Evolutionary conservation across 2,888 invertebrate genomes (phyloP).

Genomic region (Maniola hyperantus): DNA sequence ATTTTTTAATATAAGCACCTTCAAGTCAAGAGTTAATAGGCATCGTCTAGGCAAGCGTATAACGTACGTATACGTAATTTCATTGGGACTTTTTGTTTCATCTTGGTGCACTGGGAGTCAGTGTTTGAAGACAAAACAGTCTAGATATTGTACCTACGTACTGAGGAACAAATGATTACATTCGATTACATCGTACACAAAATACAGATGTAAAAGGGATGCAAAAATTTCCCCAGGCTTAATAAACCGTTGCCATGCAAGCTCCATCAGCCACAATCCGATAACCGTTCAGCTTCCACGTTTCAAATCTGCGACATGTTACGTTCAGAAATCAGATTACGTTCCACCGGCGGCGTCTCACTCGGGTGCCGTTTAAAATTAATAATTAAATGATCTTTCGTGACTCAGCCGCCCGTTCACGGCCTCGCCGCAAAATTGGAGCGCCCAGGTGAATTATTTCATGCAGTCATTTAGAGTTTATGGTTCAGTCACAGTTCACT

Average conservation of each 20-base stretch:
- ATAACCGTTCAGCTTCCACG: conserved; percentile 36
- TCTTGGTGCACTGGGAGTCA: too few relatives aligned
- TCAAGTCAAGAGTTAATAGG: too few relatives aligned
- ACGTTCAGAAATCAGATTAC: conserved; percentile 44
- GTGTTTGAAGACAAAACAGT: too few relatives aligned
- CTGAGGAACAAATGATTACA: too few relatives aligned
- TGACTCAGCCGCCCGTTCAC: conserved; percentile 28
- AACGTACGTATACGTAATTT: too few relatives aligned
- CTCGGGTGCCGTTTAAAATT: conserved; percentile 43
- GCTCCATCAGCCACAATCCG: conserved; percentile 33
- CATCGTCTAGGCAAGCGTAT: too few relatives aligned
- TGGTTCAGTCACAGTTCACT: too few relatives aligned
- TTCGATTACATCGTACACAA: neutral
- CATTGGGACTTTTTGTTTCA: too few relatives aligned
- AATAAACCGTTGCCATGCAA: conserved; percentile 8
- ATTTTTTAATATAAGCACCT: too few relatives aligned
- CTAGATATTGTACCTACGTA: too few relatives aligned
- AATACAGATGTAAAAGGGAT: neutral
- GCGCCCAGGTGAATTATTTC: conserved; percentile 12
- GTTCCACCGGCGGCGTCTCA: conserved; percentile 38
- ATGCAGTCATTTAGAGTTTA: conserved; percentile 3
- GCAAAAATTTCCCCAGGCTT: neutral
- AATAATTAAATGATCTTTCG: conserved; percentile 47
- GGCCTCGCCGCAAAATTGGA: conserved; percentile 7
- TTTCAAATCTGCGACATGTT: conserved; percentile 43